Evolutionary conservation across 2,888 invertebrate genomes (phyloP).

Genomic region (Cantharis rustica): DNA sequence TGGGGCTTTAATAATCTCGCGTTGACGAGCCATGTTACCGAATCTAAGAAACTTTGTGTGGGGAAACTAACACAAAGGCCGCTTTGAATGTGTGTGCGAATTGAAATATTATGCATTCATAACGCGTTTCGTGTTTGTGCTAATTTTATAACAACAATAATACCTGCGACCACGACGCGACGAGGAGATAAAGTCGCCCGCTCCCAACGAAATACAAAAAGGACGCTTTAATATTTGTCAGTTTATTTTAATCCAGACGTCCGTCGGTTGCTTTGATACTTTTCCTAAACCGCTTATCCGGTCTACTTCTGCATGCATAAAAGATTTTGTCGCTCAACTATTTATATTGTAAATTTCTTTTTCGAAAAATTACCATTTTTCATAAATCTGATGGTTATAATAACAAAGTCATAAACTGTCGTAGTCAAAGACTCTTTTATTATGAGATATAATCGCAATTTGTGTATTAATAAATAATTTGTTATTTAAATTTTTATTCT

Average conservation of each 20-base stretch:
- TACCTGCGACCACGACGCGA: constrained; percentile 25
- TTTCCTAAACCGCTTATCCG: constrained; percentile 11
- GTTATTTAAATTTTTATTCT: background rate
- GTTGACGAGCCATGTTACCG: constrained; percentile 20
- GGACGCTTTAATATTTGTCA: constrained; percentile 18
- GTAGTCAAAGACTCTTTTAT: background rate
- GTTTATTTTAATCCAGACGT: constrained; percentile 13
- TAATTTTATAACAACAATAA: constrained; percentile 33
- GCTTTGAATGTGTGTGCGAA: constrained; percentile 26
- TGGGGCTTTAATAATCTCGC: constrained; percentile 24
- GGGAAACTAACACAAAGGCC: constrained; percentile 29
- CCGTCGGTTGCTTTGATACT: constrained; percentile 10
- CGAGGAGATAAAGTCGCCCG: constrained; percentile 23
- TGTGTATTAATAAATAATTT: background rate
- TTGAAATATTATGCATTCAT: constrained; percentile 35
- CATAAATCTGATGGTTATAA: background rate
- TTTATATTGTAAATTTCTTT: background rate
- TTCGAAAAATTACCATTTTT: background rate
- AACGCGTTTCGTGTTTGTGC: constrained; percentile 29
- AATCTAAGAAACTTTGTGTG: constrained; percentile 24
- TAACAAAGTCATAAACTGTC: background rate
- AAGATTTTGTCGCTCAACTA: constrained; percentile 3
- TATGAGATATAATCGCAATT: background rate
- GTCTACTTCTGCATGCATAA: constrained; percentile 7
- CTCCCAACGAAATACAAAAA: constrained; percentile 13